Evolutionary conservation across 92 coral and sea anemone genomes (phyloP).

Genomic region (Parazoanthus swiftii): DNA sequence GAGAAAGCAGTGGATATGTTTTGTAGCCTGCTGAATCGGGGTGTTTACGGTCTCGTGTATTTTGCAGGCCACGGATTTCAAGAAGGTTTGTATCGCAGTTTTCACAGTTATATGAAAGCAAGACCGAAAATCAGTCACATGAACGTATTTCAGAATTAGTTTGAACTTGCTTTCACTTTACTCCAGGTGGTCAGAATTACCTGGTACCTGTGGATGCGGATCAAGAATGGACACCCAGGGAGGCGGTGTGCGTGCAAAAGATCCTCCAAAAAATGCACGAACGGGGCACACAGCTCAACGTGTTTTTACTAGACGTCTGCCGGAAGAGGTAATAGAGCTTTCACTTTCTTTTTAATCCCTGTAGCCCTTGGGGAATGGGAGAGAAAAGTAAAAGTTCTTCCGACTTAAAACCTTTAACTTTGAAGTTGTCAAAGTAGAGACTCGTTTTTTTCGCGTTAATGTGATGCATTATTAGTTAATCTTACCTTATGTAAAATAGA

Average conservation of each 20-base stretch:
- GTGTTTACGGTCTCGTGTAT: conserved; percentile 85
- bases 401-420: neutral
- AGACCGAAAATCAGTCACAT: too few species aligned
- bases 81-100: conserved; percentile 43
- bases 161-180: neutral
- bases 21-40: conserved; percentile 67
- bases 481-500: too few species aligned
- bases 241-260: conserved; percentile 85
- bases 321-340: conserved; percentile 66
- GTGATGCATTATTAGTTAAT: too few species aligned
- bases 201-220: conserved; percentile 87
- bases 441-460: too few species aligned
- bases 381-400: too few species aligned
- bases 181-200: conserved; percentile 79
- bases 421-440: too few species aligned
- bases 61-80: conserved; percentile 98
- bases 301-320: conserved; percentile 90
- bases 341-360: too few species aligned
- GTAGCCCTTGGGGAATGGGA: too few species aligned
- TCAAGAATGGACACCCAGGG: conserved; percentile 86
- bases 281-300: conserved; percentile 60
- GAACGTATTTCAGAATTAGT: neutral
- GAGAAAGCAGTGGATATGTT: conserved; percentile 63
- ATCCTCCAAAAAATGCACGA: conserved; percentile 73
- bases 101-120: neutral